Evolutionary conservation across 2,888 invertebrate genomes (phyloP), one percentile per base, ranked within the genome.

Genomic region (Drosophila percnosoma): DNA sequence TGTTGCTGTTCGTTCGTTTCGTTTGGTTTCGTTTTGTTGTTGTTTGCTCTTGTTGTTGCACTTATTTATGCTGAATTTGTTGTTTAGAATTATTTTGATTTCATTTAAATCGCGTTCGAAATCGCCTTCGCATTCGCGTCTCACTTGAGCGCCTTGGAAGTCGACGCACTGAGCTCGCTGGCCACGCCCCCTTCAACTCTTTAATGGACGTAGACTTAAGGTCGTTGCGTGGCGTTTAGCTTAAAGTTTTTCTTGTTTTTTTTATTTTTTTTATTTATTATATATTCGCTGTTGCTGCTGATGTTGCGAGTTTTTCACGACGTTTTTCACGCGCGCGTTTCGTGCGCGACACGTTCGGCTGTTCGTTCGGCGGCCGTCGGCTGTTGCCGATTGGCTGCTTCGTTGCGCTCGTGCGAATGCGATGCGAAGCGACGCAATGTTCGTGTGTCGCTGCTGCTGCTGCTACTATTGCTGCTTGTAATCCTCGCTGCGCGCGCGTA

Each of bases 61-160:
- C 54, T 75, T 67, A 52, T 74, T 73, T 61, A 51, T 51, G 51
- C 49, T 49, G 49, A 49, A 18, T 49, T 49, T 49, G 27, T 45
- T 68, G 61, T 45, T 70, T 71, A 65, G 70, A 76, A 75, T 65
- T 60, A 58, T 61, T 58, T 75, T 74, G 42, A 51, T 48, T 68
- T 68, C n/a, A 34, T 27, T 70, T 62, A 61, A 54, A 60, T 72
- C 52, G 42, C 29, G 29, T 49, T 57, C 36, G 31, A 34, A 54
- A 54, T 31, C 42, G 45, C 34, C 40, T 62, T 49, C 31, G 38
- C 53, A 31, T 62, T 71, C 63, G 75, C 84, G 87, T 87, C 80
- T 83, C 87, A 82, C 77, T 87, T 82, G 85, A 85, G 80, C 80
- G 85, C 87, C 82, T 89, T 85, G 83, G 73, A 71, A 83, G 81